Percentiles rank a stretch among this genome's conserved stretches.
Conservation (phyloP, 2,113 vertebrate species). For the Neodon shergylaensis region DNA sequence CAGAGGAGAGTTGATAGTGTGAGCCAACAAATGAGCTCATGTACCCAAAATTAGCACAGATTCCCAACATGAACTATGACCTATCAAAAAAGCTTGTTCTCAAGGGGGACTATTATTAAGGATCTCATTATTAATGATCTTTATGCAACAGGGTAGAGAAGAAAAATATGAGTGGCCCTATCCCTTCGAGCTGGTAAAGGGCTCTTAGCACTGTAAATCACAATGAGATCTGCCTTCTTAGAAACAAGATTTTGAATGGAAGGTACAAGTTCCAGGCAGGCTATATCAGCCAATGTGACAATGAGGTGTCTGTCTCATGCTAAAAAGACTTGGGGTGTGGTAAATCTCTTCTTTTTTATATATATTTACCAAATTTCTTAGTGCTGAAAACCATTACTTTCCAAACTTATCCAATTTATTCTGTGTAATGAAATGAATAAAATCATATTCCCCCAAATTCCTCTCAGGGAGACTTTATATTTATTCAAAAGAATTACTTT, state of each 20-base stretch:
- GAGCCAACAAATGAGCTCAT: not conserved
- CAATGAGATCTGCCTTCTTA: not conserved
- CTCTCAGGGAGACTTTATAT: conserved; percentile 69
- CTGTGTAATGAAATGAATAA: conserved; percentile 79
- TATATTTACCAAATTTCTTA: conserved; percentile 63
- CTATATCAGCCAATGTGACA: not conserved
- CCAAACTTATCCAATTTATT: conserved; percentile 70
- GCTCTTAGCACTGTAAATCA: not conserved
- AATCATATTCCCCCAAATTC: conserved; percentile 70
- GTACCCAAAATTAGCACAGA: conserved; percentile 17
- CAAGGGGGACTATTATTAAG: not conserved
- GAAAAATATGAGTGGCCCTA: not conserved
- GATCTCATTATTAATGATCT: not conserved
- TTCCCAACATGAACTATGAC: not conserved
- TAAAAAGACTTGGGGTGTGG: conserved; percentile 18
- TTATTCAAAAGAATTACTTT: conserved; percentile 77
- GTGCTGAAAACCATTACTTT: conserved; percentile 62
- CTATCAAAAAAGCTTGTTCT: not conserved
- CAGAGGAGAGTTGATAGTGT: not conserved
- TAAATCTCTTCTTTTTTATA: not conserved
- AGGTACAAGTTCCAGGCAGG: not conserved
- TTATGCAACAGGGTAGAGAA: not conserved
- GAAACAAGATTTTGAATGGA: not conserved
- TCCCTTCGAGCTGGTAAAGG: not conserved
- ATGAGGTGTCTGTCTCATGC: not conserved